These are phyloP conservation scores for Sebastes itinus DNA, from an alignment of 2,797 vertebrate genomes.

Conservation along the genomic window DNA sequence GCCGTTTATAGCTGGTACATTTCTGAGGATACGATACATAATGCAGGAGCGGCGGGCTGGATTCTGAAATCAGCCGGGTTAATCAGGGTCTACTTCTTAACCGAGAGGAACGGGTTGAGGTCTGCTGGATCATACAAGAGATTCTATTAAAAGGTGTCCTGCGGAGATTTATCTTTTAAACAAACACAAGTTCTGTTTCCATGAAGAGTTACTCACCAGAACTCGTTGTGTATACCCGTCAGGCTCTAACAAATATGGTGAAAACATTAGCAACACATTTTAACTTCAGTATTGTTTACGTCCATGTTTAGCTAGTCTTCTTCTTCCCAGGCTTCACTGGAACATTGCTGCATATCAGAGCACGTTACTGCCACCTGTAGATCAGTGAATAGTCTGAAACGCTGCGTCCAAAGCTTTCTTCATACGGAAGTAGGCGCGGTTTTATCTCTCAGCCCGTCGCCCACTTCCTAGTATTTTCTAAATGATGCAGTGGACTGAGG, in stretches of 20 bases:
- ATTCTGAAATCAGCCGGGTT: slow-evolving; percentile 21
- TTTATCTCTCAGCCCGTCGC: no score
- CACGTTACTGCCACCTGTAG: background rate
- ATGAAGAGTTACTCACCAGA: background rate
- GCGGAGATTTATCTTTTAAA: background rate
- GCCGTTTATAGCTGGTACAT: slow-evolving; percentile 35
- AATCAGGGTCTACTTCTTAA: background rate
- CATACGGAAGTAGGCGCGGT: no score
- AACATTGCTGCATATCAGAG: background rate
- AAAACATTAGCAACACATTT: background rate
- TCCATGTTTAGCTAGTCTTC: background rate
- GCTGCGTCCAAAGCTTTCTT: no score
- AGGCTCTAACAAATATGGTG: background rate
- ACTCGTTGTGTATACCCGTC: background rate
- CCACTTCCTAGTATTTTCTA: no score
- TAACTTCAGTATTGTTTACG: background rate
- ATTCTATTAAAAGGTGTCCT: background rate
- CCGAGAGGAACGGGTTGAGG: background rate
- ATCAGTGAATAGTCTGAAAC: background rate
- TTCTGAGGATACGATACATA: slow-evolving; percentile 41
- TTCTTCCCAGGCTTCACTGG: background rate
- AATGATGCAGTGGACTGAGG: no score
- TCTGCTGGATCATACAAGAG: background rate
- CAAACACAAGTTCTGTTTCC: background rate
- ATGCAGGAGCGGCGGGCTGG: slow-evolving; percentile 23